Conservation (phyloP, 2,113 vertebrate genomes). For the Psammodynastes pulverulentus region DNA sequence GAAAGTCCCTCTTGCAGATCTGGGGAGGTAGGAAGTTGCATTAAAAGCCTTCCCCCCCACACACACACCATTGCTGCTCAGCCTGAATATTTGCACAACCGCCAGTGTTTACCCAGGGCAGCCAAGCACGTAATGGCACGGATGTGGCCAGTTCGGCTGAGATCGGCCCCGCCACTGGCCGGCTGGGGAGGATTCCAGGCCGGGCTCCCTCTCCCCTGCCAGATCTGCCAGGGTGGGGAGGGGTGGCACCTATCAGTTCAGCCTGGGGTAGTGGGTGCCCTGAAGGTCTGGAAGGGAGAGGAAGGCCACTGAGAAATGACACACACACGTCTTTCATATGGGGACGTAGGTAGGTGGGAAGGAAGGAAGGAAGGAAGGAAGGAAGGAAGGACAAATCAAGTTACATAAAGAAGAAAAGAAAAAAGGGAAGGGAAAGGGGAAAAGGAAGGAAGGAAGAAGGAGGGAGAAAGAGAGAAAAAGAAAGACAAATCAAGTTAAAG, state of each 20-base stretch:
- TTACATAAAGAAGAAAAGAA: too few relatives aligned
- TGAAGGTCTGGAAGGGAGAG: background rate
- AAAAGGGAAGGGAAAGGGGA: too few relatives aligned
- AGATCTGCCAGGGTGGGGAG: background rate
- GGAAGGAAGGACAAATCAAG: too few relatives aligned
- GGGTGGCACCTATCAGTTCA: background rate
- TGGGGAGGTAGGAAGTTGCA: too few relatives aligned
- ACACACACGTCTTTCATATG: too few relatives aligned
- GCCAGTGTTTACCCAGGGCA: background rate
- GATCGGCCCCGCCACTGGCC: background rate
- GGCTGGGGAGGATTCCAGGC: background rate
- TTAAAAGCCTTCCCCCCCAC: accelerated
- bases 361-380: background rate
- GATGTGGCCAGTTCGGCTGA: background rate
- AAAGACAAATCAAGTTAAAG: too few relatives aligned
- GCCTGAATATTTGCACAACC: background rate
- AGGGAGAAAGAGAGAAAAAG: too few relatives aligned
- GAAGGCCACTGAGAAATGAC: too few relatives aligned
- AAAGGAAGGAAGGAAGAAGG: too few relatives aligned
- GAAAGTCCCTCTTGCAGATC: background rate
- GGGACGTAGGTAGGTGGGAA: too few relatives aligned
- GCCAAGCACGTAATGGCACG: background rate
- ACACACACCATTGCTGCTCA: accelerated
- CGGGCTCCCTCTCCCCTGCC: background rate
- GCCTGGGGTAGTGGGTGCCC: background rate